These are phyloP conservation scores for Mesocricetus auratus DNA, from an alignment of 2,113 vertebrate species.

Conservation along the genomic window DNA sequence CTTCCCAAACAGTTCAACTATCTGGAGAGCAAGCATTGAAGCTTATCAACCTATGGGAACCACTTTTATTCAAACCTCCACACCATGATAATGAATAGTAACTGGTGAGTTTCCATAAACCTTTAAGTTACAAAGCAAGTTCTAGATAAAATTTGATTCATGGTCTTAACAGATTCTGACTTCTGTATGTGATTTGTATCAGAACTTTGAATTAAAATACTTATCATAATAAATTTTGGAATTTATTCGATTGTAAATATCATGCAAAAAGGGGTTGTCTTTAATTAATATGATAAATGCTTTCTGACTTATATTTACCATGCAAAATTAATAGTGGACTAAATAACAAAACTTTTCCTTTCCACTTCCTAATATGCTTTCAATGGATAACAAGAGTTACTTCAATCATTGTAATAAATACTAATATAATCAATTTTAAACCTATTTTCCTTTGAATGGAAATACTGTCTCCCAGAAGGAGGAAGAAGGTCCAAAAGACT, in stretches of 20 bases:
- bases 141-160: not conserved
- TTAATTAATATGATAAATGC: not conserved
- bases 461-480: not conserved
- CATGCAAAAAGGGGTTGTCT: not conserved
- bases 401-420: not conserved
- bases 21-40: not conserved
- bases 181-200: not conserved
- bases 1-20: not conserved
- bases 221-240: not conserved
- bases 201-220: not conserved
- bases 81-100: not conserved
- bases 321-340: not conserved
- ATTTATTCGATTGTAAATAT: not conserved
- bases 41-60: too few species aligned
- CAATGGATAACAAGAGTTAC: not conserved
- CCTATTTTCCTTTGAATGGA: not conserved
- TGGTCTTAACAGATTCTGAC: not conserved
- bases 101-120: not conserved
- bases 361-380: not conserved
- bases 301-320: not conserved
- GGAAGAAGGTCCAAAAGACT: not conserved
- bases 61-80: not conserved
- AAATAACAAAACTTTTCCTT: not conserved
- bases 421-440: not conserved
- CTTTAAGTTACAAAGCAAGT: not conserved